These are phyloP conservation scores for Gasterosteus nipponicus DNA, from an alignment of 2,113 vertebrate species.

Conservation along the genomic window DNA sequence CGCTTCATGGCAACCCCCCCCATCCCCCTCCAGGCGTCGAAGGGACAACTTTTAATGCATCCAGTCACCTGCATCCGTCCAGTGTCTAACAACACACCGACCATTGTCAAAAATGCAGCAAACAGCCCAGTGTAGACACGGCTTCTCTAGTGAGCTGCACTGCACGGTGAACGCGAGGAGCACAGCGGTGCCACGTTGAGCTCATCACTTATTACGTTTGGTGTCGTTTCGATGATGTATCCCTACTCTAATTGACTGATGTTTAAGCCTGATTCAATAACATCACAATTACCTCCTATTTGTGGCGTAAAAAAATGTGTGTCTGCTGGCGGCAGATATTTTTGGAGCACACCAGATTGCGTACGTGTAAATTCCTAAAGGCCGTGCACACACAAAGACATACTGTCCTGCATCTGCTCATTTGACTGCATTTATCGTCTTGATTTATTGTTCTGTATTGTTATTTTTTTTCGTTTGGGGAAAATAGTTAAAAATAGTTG, in stretches of 20 bases:
- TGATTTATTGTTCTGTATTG: background rate
- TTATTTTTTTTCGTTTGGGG: no score
- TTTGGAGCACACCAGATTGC: background rate
- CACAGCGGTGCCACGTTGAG: constrained; percentile 4
- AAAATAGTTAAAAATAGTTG: no score
- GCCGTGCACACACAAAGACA: background rate
- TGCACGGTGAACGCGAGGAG: constrained; percentile 27
- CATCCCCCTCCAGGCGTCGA: constrained; percentile 3
- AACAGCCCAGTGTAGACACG: constrained; percentile 23
- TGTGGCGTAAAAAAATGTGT: background rate
- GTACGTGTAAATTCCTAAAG: background rate
- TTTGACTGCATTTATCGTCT: background rate
- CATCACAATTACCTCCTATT: constrained; percentile 10
- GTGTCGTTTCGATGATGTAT: constrained; percentile 28
- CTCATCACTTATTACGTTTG: constrained; percentile 11
- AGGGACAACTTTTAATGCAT: constrained; percentile 33
- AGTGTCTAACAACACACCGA: constrained; percentile 18
- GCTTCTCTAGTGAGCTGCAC: constrained; percentile 39
- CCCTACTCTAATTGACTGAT: background rate
- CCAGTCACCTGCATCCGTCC: constrained; percentile 5
- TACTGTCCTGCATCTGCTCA: background rate
- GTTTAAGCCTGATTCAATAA: constrained; percentile 24
- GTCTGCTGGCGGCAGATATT: background rate
- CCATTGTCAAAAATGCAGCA: constrained; percentile 45
- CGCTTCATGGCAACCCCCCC: constrained; percentile 18